Conservation (phyloP, 1,140 invertebrate genomes). For the Megalonaias nervosa region DNA sequence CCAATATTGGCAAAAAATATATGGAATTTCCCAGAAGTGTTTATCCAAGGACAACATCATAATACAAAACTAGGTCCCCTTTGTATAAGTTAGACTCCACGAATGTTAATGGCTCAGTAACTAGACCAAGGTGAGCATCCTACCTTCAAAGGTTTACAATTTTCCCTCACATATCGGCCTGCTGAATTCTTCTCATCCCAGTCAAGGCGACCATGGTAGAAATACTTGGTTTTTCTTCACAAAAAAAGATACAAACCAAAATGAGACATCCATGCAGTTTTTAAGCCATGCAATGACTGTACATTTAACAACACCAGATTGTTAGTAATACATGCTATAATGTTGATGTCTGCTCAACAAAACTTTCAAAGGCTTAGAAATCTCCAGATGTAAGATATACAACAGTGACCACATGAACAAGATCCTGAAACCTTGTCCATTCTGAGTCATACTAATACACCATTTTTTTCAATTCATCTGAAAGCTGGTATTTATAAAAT, state of each 20-base stretch:
- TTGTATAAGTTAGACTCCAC: too few species aligned
- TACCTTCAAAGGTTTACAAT: slow-evolving; percentile 96
- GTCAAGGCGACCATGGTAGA: slow-evolving; percentile 69
- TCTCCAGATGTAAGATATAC: neutral
- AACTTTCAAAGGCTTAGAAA: neutral
- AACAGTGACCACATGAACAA: too few species aligned
- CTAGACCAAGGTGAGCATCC: slow-evolving; percentile 61
- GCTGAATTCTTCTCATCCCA: slow-evolving; percentile 69
- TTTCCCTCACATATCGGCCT: slow-evolving; percentile 76
- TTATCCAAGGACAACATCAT: too few species aligned
- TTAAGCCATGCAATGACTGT: slow-evolving; percentile 31
- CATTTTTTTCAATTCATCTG: too few species aligned
- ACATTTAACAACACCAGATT: slow-evolving; percentile 9
- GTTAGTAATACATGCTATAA: slow-evolving; percentile 1
- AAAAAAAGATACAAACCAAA: slow-evolving; percentile 22
- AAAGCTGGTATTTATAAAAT: too few species aligned
- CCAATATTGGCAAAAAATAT: too few species aligned
- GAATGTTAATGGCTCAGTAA: too few species aligned
- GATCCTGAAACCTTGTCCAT: too few species aligned
- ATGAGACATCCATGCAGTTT: slow-evolving; percentile 33
- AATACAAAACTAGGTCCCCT: too few species aligned
- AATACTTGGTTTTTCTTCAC: slow-evolving; percentile 69
- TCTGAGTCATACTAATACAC: too few species aligned
- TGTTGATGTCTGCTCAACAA: neutral
- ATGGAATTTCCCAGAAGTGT: too few species aligned